Conservation (phyloP, 2,797 vertebrate species). For the Falco columbarius region DNA sequence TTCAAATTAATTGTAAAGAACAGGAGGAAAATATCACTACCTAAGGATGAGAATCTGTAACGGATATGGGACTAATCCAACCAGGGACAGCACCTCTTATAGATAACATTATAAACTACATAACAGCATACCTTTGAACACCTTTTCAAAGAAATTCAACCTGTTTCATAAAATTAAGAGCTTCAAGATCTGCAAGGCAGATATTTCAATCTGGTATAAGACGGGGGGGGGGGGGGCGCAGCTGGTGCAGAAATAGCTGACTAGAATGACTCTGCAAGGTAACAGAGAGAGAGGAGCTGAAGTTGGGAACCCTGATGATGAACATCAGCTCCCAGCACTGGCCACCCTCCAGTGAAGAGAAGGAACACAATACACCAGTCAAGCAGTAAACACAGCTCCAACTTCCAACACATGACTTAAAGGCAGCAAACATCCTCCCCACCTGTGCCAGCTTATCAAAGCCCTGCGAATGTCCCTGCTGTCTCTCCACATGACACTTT, state of each 20-base stretch:
- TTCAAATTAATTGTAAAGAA: neutral
- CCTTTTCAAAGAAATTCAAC: neutral
- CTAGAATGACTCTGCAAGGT: neutral
- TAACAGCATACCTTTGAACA: neutral
- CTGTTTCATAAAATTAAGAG: neutral
- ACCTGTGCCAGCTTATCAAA: slow-evolving; percentile 98
- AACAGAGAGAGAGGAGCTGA: neutral
- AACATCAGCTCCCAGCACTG: neutral
- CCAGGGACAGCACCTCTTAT: neutral
- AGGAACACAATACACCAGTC: neutral
- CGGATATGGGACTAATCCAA: neutral
- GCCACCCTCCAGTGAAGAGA: neutral
- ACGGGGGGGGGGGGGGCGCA: neutral
- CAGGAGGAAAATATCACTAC: neutral
- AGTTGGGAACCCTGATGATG: neutral
- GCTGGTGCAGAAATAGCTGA: rapidly evolving
- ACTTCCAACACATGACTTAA: neutral
- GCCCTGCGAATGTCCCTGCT: slow-evolving; percentile 93
- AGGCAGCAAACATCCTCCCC: neutral
- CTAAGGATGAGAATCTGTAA: neutral
- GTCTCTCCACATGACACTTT: slow-evolving; percentile 89
- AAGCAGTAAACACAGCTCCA: neutral
- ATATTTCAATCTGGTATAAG: neutral
- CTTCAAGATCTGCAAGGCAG: neutral
- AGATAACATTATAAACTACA: neutral